A percentile compares a stretch with the other conserved stretches of the same genome.
Conservation (phyloP, 1,140 invertebrate species). For the Manduca sexta region DNA sequence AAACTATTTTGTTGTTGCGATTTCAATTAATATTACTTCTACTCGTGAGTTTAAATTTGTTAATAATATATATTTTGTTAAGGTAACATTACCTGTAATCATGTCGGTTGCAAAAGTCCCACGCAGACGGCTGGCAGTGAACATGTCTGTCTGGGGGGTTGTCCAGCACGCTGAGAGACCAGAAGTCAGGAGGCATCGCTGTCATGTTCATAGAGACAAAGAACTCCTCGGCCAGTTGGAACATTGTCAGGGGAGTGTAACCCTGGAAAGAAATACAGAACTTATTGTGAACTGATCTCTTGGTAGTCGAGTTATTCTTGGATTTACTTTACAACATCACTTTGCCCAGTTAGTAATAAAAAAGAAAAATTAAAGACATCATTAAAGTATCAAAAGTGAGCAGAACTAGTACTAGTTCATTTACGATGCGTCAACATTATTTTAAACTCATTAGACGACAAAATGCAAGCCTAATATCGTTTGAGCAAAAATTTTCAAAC, state of each 20-base stretch:
- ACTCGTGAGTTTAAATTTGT: too few species aligned
- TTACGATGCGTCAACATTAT: too few species aligned
- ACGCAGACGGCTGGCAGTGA: conserved; percentile 90
- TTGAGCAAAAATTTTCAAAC: too few species aligned
- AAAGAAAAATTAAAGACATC: too few species aligned
- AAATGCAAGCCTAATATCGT: too few species aligned
- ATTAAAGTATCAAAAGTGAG: too few species aligned
- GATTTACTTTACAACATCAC: not conserved
- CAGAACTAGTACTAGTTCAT: too few species aligned
- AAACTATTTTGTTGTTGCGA: too few species aligned
- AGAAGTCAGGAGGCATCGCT: conserved; percentile 87
- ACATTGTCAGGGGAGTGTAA: conserved; percentile 85
- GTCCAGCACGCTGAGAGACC: conserved; percentile 84
- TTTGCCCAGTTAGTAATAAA: too few species aligned
- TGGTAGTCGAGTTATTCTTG: not conserved
- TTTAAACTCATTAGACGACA: too few species aligned
- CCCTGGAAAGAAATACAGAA: conserved; percentile 74
- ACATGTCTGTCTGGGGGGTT: conserved; percentile 83
- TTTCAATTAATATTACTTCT: too few species aligned
- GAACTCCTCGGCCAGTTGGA: conserved; percentile 88
- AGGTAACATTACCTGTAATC: conserved; percentile 89
- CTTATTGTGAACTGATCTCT: not conserved
- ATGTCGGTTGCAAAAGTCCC: conserved; percentile 93
- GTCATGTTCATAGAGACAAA: conserved; percentile 88
- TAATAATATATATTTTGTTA: too few species aligned